Base-by-base conservation (phyloP, 2,113 vertebrate genomes). In the Phrynocephalus versicolor region DNA sequence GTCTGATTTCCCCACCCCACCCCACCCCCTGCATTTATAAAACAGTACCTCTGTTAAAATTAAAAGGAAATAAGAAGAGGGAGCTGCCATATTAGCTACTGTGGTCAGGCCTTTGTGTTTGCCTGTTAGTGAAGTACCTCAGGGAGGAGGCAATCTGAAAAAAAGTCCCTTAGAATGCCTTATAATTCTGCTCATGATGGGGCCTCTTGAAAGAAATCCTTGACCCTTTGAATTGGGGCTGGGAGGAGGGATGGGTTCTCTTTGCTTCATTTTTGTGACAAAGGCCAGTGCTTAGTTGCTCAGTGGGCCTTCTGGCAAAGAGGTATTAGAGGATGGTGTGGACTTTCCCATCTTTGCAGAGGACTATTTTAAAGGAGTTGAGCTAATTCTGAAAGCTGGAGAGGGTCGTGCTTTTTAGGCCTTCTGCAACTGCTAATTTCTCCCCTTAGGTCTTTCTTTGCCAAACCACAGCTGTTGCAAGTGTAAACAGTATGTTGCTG, bases 401-500 rank as follows among this genome's bases (percentile, higher is more conserved):
- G 27, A 14, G 25, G 57, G 3, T 62, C 27, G 5, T 3, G 55
- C 55, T 6, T 18, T 55, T 69, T 35, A 18, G 30, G 37, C 7
- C 19, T 73, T 83, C 57, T 71, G 65, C 45, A 70, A 71, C 13
- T 79, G 21, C 37, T 72, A 18, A n/a, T 25, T 23, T 55, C 27
- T 55, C 33, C 16, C 30, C 8, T 41, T 37, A 27, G 35, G 37
- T 69, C 27, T 55, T 39, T 5, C 39, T 35, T 78, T 79, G 27
- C 65, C 71, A 85, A 79, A 70, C 83, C n/a, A 37, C 15, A 2
- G 76, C 67, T 72, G 71, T 71, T 65, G 72, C 67, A 62, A 3
- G 62, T 70, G 30, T 37, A 86, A 81, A 71, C 81, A 33, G 41
- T 60, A 58, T 18, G 27, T 60, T 87, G 72, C 79, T 82, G 21